Conservation (phyloP, 2,888 invertebrate species). For the Scelioninae gen. 2 region DNA sequence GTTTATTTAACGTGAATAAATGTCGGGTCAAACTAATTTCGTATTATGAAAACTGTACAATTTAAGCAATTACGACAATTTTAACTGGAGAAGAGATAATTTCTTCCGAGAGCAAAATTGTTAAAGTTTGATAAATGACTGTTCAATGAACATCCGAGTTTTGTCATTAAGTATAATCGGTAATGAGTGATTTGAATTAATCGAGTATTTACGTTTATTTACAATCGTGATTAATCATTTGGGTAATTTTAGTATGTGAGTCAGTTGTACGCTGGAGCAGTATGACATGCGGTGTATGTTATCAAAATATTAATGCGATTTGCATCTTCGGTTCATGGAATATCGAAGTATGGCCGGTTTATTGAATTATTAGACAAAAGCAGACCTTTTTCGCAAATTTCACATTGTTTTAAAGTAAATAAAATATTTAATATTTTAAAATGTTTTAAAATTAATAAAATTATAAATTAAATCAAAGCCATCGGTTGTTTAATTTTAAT, state of each 20-base stretch:
- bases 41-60: background rate
- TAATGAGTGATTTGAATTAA: slow-evolving; percentile 44
- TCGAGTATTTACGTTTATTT: slow-evolving; percentile 37
- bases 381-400: no score
- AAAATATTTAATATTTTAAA: no score
- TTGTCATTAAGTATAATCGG: slow-evolving; percentile 34
- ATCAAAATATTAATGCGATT: slow-evolving; percentile 26
- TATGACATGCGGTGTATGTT: slow-evolving; percentile 4
- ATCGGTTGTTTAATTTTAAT: no score
- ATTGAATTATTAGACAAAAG: no score
- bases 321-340: background rate
- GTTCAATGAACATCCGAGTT: slow-evolving; percentile 22
- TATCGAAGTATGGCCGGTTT: no score
- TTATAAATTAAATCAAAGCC: no score
- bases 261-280: slow-evolving; percentile 18
- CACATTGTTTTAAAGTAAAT: no score
- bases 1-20: no score
- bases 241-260: slow-evolving; percentile 36
- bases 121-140: slow-evolving; percentile 20
- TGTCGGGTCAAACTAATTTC: no score
- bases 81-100: background rate
- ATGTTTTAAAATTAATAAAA: no score
- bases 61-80: background rate
- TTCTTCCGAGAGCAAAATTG: background rate
- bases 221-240: slow-evolving; percentile 37